Evolutionary conservation across 2,888 invertebrate genomes (phyloP).

Genomic region (Ochropleura plecta): DNA sequence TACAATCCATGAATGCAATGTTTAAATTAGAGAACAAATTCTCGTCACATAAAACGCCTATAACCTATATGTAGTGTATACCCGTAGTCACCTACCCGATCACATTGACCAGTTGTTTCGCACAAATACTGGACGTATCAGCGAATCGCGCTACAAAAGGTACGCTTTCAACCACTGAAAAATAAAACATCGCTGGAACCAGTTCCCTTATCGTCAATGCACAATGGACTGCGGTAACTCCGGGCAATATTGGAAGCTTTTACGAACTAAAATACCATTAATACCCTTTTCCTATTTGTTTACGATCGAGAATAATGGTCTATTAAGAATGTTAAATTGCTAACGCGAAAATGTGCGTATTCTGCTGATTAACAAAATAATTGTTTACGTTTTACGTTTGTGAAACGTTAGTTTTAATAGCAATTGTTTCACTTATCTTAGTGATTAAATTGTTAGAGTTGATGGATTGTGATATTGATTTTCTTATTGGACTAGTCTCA

Average conservation of each 20-base stretch:
- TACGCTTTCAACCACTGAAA: constrained; percentile 71
- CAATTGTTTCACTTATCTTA: constrained; percentile 48
- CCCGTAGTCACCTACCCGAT: constrained; percentile 50
- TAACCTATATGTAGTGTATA: constrained; percentile 12
- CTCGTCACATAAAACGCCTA: constrained; percentile 53
- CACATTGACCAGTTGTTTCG: constrained; percentile 61
- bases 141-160: constrained; percentile 70
- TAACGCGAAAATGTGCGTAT: constrained; percentile 69
- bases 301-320: constrained; percentile 75
- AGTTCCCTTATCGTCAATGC: constrained; percentile 75
- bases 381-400: constrained; percentile 54
- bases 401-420: constrained; percentile 36
- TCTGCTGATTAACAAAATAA: constrained; percentile 74
- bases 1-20: constrained; percentile 47
- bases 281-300: constrained; percentile 82
- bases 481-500: constrained; percentile 23
- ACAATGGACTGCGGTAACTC: constrained; percentile 71
- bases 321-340: constrained; percentile 80
- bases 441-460: constrained; percentile 44
- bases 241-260: constrained; percentile 68
- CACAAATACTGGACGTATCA: constrained; percentile 63
- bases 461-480: constrained; percentile 33
- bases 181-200: constrained; percentile 73
- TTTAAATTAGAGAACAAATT: constrained; percentile 65
- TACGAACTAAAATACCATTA: constrained; percentile 78